phyloP scores from a whole-genome alignment of 2,888 invertebrate species.

The Papilio demoleus region DNA sequence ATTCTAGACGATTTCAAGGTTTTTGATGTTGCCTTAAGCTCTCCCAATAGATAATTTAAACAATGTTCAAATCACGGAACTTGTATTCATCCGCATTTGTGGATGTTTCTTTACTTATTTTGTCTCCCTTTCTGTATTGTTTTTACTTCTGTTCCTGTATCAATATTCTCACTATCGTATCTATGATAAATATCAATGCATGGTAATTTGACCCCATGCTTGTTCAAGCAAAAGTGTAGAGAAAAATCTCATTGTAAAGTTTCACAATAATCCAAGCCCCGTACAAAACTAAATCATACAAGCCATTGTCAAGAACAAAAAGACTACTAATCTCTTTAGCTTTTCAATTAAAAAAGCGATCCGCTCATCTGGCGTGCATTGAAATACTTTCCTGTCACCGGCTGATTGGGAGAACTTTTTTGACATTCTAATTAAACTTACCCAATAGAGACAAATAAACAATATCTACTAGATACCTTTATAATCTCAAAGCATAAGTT shows the following conservation, averaged over 20 bases:
- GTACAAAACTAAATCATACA: background rate
- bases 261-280: too few species aligned
- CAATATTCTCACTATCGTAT: too few species aligned
- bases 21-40: background rate
- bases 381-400: conserved; percentile 33
- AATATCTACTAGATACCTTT: too few species aligned
- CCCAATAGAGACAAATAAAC: background rate
- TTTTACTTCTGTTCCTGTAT: conserved; percentile 1
- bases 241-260: too few species aligned
- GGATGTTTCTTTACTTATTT: conserved; percentile 30
- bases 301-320: too few species aligned
- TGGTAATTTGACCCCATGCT: too few species aligned
- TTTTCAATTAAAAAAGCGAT: conserved; percentile 19
- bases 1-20: background rate
- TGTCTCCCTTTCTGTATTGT: conserved; percentile 31
- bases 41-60: conserved; percentile 26
- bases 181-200: too few species aligned
- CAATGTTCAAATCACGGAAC: conserved; percentile 38
- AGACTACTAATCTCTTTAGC: conserved; percentile 16
- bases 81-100: conserved; percentile 20
- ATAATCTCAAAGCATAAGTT: too few species aligned
- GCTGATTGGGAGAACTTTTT: background rate
- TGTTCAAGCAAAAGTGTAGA: too few species aligned
- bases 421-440: background rate
- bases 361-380: conserved; percentile 40